Evolutionary conservation across 64 coral and sea anemone species (phyloP).

Genomic region (Montipora capricornis): DNA sequence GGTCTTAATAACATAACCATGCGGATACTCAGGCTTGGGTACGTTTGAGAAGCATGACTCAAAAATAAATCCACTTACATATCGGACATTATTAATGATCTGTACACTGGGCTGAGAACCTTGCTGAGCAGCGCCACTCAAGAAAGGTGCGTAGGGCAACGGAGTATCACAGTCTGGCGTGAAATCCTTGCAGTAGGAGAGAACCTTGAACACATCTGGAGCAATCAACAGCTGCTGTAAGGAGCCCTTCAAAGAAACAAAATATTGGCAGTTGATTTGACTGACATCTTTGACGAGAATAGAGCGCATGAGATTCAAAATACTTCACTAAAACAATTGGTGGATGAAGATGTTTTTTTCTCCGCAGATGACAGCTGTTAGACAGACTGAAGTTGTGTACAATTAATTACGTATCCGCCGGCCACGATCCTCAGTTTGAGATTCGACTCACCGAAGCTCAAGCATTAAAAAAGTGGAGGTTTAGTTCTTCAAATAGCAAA

Average conservation of each 20-base stretch:
- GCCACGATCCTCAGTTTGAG: no score
- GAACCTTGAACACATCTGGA: slow-evolving; percentile 38
- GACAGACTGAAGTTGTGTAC: no score
- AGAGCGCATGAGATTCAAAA: no score
- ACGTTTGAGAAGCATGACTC: not conserved
- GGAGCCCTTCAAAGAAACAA: slow-evolving; percentile 42
- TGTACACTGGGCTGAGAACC: not conserved
- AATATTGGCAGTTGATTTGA: no score
- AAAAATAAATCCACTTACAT: slow-evolving; percentile 48
- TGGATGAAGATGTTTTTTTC: no score
- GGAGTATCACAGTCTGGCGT: slow-evolving; percentile 60
- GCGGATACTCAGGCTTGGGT: not conserved
- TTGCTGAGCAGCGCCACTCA: slow-evolving; percentile 38
- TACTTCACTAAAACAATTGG: no score
- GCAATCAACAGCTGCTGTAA: slow-evolving; percentile 62
- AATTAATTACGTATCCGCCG: no score
- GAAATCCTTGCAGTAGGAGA: slow-evolving; percentile 55
- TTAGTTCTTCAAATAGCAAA: no score
- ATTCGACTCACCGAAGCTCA: no score
- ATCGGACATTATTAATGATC: slow-evolving; percentile 64
- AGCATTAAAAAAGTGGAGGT: no score
- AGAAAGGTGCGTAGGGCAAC: slow-evolving; percentile 45
- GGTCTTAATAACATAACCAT: not conserved
- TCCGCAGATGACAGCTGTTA: no score
- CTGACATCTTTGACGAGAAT: no score